A percentile compares a stretch with the other conserved stretches of the same genome.
Evolutionary conservation across 2,888 invertebrate species (phyloP).

Genomic region (Therioaphis trifolii): DNA sequence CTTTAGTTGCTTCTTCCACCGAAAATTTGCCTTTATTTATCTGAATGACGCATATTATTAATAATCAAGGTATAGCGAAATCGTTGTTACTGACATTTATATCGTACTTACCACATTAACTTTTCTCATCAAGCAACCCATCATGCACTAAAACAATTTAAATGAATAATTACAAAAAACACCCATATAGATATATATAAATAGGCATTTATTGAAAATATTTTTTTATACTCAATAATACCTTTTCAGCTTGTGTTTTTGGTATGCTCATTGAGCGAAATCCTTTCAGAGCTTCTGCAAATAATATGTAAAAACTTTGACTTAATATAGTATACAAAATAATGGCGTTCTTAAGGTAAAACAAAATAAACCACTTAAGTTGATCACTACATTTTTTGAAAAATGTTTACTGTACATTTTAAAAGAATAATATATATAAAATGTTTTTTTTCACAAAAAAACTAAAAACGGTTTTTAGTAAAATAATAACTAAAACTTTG

Average conservation of each 20-base stretch:
- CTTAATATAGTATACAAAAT: no score
- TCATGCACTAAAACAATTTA: conserved; percentile 63
- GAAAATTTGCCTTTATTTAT: conserved; percentile 53
- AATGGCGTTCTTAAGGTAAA: no score
- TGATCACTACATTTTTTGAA: no score
- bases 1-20: conserved; percentile 48
- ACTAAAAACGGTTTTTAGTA: no score
- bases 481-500: no score
- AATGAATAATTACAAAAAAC: not conserved
- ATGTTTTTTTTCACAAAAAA: no score
- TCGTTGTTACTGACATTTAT: not conserved
- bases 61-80: not conserved
- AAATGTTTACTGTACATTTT: no score
- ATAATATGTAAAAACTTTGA: not conserved
- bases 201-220: not conserved
- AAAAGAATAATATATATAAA: no score
- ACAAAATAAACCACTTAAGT: no score
- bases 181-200: not conserved
- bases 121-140: conserved; percentile 65
- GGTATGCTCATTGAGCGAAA: conserved; percentile 60
- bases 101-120: conserved; percentile 63
- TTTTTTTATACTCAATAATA: not conserved
- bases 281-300: conserved; percentile 46
- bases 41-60: not conserved
- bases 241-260: conserved; percentile 53